Conservation (phyloP, 1,140 invertebrate genomes). For the Caenorhabditis inopinata region DNA sequence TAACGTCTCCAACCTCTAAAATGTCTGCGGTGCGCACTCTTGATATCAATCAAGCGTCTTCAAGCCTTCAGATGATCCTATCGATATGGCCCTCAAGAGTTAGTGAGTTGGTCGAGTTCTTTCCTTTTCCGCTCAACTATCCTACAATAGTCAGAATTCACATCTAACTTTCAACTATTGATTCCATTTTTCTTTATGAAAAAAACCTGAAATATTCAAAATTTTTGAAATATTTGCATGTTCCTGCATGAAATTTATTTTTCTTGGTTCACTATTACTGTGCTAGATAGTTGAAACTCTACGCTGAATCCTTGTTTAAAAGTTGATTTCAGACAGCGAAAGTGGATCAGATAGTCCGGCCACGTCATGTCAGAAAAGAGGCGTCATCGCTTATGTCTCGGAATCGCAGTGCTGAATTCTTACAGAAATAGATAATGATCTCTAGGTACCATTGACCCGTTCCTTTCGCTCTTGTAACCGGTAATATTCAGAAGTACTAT, state of each 20-base stretch:
- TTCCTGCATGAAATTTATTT: background rate
- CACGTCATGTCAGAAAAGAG: slow-evolving; percentile 24
- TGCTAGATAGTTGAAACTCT: background rate
- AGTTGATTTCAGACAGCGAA: slow-evolving; percentile 12
- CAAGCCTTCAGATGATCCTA: slow-evolving; percentile 55
- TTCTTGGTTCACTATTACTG: background rate
- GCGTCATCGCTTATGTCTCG: slow-evolving; percentile 6
- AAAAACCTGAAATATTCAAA: too few species aligned
- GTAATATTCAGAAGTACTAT: background rate
- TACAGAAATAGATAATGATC: background rate
- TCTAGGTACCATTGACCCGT: slow-evolving; percentile 15
- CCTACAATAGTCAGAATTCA: background rate
- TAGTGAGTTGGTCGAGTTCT: slow-evolving; percentile 56
- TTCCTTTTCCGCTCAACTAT: slow-evolving; percentile 23
- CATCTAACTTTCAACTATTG: too few species aligned
- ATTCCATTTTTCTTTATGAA: too few species aligned
- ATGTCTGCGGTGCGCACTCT: slow-evolving; percentile 50
- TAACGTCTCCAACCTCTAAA: slow-evolving; percentile 35
- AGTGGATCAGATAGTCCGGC: slow-evolving; percentile 30
- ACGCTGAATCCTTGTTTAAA: too few species aligned
- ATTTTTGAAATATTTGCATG: too few species aligned
- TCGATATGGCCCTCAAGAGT: slow-evolving; percentile 64
- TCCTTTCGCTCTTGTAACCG: background rate
- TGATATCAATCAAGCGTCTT: slow-evolving; percentile 56
- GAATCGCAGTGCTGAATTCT: slow-evolving; percentile 23